Conservation (phyloP, 2,888 invertebrate species). For the Drosophila nr. fundita region DNA sequence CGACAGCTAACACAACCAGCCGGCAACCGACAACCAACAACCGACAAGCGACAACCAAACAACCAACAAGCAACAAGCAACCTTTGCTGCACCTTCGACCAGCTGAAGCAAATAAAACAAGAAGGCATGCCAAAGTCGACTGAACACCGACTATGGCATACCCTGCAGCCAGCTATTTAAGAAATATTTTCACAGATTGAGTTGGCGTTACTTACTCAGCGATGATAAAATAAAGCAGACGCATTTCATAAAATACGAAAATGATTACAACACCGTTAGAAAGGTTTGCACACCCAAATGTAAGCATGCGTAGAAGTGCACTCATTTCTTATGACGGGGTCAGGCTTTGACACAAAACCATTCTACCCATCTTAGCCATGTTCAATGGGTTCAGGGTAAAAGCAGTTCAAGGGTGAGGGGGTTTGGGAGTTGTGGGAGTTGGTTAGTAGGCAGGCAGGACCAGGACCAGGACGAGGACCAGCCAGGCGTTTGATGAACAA, state of each 20-base stretch:
- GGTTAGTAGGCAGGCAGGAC: background rate
- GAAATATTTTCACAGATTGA: background rate
- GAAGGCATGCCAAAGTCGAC: background rate
- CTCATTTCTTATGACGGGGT: background rate
- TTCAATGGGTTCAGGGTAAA: background rate
- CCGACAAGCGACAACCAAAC: constrained; percentile 47
- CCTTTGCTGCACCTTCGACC: constrained; percentile 77
- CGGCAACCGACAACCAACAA: constrained; percentile 67
- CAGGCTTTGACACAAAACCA: background rate
- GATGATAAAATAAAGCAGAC: background rate
- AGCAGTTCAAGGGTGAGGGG: background rate
- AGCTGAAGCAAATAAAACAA: constrained; percentile 35
- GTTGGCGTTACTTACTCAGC: background rate
- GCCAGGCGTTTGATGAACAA: constrained; percentile 75
- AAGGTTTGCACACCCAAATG: background rate
- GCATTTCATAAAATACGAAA: background rate
- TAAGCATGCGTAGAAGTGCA: background rate
- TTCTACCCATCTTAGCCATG: background rate
- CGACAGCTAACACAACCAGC: constrained; percentile 76
- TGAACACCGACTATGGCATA: background rate
- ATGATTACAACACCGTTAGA: background rate
- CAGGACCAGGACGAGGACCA: constrained; percentile 17
- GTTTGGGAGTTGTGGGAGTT: background rate
- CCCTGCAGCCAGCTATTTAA: background rate
- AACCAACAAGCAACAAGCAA: constrained; percentile 62